Conservation (phyloP, 1,140 invertebrate species). For the Nylanderia fulva region DNA sequence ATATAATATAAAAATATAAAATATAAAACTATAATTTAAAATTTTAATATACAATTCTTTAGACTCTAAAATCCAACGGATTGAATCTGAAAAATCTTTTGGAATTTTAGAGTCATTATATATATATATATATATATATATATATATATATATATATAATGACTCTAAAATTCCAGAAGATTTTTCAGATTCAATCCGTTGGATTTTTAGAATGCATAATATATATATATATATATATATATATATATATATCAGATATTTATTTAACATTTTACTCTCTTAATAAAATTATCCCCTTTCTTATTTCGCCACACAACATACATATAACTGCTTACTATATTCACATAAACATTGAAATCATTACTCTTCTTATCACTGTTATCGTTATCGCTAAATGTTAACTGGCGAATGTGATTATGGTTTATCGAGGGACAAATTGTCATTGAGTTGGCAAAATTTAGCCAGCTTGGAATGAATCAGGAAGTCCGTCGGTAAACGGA, state of each 20-base stretch:
- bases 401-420: background rate
- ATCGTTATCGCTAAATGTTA: background rate
- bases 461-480: conserved; percentile 14
- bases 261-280: background rate
- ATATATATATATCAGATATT: background rate
- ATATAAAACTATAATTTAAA: no score
- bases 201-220: background rate
- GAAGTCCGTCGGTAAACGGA: background rate
- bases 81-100: background rate
- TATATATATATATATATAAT: no score
- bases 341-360: no score
- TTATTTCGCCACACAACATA: background rate
- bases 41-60: no score
- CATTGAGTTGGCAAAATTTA: background rate
- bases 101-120: background rate
- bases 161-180: background rate
- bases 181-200: background rate
- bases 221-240: no score
- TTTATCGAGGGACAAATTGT: background rate
- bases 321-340: no score
- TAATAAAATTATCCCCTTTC: no score
- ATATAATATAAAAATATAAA: no score
- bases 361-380: background rate
- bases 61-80: background rate
- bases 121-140: background rate